Evolutionary conservation across 92 coral and sea anemone genomes (phyloP).

Genomic region (Epizoanthus rinbou): DNA sequence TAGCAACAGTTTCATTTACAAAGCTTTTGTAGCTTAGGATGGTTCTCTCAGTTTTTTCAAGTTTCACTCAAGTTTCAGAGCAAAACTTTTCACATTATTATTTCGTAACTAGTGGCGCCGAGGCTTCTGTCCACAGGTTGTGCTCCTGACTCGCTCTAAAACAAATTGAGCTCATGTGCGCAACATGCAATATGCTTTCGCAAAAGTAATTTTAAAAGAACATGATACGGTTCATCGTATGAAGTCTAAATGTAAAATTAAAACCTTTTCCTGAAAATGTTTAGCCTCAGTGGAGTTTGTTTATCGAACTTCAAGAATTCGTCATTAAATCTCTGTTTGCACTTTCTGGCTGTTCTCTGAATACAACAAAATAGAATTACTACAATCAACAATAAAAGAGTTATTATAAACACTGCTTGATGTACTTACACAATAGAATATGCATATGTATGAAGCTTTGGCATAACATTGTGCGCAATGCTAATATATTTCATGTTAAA

Average conservation of each 20-base stretch:
- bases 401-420: slow-evolving; percentile 30
- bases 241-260: not conserved
- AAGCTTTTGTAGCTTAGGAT: too few relatives aligned
- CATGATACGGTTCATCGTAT: too few relatives aligned
- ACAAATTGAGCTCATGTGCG: too few relatives aligned
- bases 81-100: too few relatives aligned
- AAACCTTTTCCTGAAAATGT: not conserved
- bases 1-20: too few relatives aligned
- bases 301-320: slow-evolving; percentile 5
- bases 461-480: not conserved
- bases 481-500: not conserved
- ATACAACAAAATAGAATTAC: slow-evolving; percentile 1
- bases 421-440: slow-evolving; percentile 20
- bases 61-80: too few relatives aligned
- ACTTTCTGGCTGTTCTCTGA: not conserved
- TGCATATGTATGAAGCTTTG: not conserved
- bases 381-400: slow-evolving; percentile 25
- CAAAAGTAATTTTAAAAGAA: too few relatives aligned
- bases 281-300: slow-evolving; percentile 14
- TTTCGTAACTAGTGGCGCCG: too few relatives aligned
- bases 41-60: too few relatives aligned
- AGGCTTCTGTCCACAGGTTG: too few relatives aligned
- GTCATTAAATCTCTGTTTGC: slow-evolving; percentile 27
- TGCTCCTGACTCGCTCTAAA: too few relatives aligned
- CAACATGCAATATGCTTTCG: too few relatives aligned